phyloP scores from a whole-genome alignment of 2,888 invertebrate species.

The Protula sp. region DNA sequence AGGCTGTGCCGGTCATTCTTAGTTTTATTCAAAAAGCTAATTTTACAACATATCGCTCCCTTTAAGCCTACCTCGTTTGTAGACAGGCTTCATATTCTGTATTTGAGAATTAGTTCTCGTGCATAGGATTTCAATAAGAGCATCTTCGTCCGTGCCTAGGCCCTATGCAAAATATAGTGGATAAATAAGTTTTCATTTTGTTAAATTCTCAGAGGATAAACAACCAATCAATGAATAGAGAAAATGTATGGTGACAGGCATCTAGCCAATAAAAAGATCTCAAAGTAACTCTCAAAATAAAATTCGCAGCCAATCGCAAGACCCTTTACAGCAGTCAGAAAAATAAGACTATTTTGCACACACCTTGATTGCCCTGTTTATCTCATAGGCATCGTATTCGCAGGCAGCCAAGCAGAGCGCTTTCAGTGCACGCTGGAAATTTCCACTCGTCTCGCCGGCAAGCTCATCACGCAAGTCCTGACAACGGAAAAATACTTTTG shows the following conservation, averaged over 20 bases:
- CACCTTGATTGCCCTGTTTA: conserved; percentile 51
- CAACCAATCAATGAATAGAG: too few relatives aligned
- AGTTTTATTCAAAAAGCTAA: too few relatives aligned
- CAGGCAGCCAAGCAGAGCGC: conserved; percentile 45
- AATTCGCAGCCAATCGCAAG: background rate
- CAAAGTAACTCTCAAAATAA: background rate
- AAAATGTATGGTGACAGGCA: too few relatives aligned
- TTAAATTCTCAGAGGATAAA: background rate
- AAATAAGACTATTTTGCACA: background rate
- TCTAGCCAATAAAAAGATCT: background rate
- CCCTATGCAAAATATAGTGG: conserved; percentile 32
- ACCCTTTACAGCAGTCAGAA: background rate
- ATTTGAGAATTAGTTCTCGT: conserved; percentile 51
- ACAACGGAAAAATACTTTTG: too few relatives aligned
- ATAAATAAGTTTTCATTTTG: background rate
- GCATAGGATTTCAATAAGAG: conserved; percentile 51
- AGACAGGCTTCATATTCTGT: conserved; percentile 42
- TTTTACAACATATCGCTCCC: too few relatives aligned
- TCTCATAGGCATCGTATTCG: conserved; percentile 51
- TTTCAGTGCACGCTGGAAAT: conserved; percentile 42
- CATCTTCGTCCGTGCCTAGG: conserved; percentile 52
- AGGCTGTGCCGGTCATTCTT: too few relatives aligned
- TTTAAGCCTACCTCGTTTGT: conserved; percentile 49
- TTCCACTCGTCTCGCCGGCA: conserved; percentile 50
- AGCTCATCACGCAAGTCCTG: conserved; percentile 49